These are phyloP conservation scores for Marmota monax DNA, from an alignment of 2,113 vertebrate genomes.

Conservation along the genomic window DNA sequence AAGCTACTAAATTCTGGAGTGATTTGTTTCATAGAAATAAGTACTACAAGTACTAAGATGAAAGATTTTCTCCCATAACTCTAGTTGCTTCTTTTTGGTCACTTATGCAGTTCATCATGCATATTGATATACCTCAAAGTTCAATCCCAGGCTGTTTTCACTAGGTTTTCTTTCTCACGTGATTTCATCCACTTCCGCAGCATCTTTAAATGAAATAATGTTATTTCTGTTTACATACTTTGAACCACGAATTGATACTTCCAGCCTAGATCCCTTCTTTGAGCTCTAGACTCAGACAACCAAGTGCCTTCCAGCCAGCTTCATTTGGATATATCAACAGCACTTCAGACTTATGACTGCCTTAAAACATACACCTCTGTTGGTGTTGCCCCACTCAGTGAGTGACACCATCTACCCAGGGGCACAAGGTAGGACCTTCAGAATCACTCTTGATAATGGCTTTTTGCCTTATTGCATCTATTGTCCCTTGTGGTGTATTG, in stretches of 20 bases:
- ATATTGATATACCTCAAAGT: not conserved
- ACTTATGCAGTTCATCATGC: not conserved
- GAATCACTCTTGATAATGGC: not conserved
- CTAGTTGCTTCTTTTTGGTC: not conserved
- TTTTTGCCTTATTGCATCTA: not conserved
- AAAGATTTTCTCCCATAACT: not conserved
- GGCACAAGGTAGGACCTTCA: not conserved
- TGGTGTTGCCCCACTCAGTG: not conserved
- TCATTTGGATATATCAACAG: not conserved
- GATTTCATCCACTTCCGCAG: not conserved
- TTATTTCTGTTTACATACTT: not conserved
- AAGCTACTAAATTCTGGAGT: not conserved
- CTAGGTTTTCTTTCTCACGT: not conserved
- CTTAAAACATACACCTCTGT: not conserved
- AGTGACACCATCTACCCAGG: not conserved
- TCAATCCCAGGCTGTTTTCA: not conserved
- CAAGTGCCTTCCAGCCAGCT: not conserved
- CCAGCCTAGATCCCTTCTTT: not conserved
- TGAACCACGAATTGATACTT: not conserved
- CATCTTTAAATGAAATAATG: not conserved
- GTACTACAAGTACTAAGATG: not conserved
- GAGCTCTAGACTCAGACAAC: not conserved
- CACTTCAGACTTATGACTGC: not conserved
- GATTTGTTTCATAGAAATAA: not conserved
- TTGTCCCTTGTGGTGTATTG: not conserved